These are phyloP conservation scores for Xyliphius kryptos DNA, from an alignment of 2,113 vertebrate genomes.

Conservation along the genomic window DNA sequence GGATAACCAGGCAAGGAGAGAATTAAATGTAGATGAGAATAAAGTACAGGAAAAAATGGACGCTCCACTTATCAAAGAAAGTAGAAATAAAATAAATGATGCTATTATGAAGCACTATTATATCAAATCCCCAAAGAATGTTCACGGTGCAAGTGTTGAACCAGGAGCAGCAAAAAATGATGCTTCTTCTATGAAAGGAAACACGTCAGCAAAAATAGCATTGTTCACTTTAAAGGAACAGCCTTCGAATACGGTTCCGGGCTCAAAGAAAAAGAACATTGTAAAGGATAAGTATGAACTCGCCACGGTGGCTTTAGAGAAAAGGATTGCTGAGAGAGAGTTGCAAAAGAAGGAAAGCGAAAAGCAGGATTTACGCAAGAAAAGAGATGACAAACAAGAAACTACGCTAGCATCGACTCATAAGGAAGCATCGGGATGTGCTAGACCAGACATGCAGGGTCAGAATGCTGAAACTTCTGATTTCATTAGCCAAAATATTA, in stretches of 20 bases:
- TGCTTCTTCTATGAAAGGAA: conserved; percentile 57
- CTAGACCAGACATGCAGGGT: conserved; percentile 48
- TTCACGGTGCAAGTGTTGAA: conserved; percentile 50
- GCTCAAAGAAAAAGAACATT: conserved; percentile 40
- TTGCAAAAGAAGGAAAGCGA: conserved; percentile 33
- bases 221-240: conserved; percentile 52
- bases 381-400: conserved; percentile 24
- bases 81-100: too few species aligned
- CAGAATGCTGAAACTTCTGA: conserved; percentile 32
- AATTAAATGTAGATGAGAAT: conserved; percentile 46
- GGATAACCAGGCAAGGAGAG: conserved; percentile 31
- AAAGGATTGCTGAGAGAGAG: conserved; percentile 60
- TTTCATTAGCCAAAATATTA: conserved; percentile 40
- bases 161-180: conserved; percentile 54
- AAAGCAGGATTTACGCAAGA: conserved; percentile 9
- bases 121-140: background rate
- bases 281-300: conserved; percentile 55
- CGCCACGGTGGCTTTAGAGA: conserved; percentile 61
- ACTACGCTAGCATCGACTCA: conserved; percentile 35
- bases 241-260: conserved; percentile 31
- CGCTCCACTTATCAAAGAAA: too few species aligned
- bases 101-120: background rate
- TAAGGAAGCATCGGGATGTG: conserved; percentile 35
- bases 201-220: conserved; percentile 55
- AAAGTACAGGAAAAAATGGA: too few species aligned